These are phyloP conservation scores for Alouatta palliata DNA, from an alignment of 2,113 vertebrate species.

Conservation along the genomic window DNA sequence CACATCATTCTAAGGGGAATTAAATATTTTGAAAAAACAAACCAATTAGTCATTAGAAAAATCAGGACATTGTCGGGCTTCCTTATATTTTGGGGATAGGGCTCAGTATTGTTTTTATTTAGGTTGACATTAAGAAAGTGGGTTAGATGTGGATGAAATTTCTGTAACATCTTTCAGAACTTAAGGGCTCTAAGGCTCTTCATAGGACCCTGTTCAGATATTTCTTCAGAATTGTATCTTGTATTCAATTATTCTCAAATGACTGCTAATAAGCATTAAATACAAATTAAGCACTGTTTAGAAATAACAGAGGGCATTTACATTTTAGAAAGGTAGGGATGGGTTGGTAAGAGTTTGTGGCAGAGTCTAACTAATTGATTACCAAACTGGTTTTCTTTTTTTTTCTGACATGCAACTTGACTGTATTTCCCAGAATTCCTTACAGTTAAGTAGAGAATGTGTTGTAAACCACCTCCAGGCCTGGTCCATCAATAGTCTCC, in stretches of 20 bases:
- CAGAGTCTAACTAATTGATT: background rate
- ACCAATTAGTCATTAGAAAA: background rate
- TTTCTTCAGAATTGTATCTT: background rate
- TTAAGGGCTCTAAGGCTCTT: background rate
- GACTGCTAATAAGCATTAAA: background rate
- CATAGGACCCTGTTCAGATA: background rate
- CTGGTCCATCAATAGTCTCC: background rate
- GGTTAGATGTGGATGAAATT: background rate
- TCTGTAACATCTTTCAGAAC: background rate
- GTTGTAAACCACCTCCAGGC: background rate
- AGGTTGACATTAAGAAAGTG: background rate
- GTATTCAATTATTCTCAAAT: background rate
- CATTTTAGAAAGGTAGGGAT: background rate
- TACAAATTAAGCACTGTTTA: background rate
- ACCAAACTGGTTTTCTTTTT: background rate
- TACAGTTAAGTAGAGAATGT: background rate
- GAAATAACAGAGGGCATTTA: background rate
- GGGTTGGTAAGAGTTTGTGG: background rate
- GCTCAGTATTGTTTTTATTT: background rate
- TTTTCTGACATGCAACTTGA: background rate
- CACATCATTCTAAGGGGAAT: background rate
- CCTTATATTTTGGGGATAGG: background rate
- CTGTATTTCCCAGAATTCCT: background rate
- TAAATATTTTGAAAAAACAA: background rate
- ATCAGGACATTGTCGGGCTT: background rate